Evolutionary conservation across 2,113 vertebrate genomes (phyloP), one percentile per base, ranked within the genome.

Genomic region (Tympanuchus pallidicinctus): DNA sequence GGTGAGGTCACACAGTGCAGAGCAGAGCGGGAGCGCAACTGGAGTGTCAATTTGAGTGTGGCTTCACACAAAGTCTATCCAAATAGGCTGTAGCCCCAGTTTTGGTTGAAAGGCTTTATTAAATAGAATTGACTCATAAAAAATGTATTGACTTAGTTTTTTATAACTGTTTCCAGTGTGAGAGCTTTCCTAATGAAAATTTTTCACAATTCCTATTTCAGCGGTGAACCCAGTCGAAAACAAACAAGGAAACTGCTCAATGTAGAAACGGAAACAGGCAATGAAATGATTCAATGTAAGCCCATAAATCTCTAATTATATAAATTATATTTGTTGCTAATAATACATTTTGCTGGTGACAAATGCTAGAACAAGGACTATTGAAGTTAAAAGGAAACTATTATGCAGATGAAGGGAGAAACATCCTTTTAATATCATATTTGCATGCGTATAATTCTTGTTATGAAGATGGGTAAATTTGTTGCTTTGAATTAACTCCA

Each of bases 301-400:
- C 13, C 59, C 40, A 77, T 93, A 87, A 91, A 89, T 73, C 24
- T 80, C 74, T 85, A 85, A 90, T 93, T 86, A 78, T 75, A 65
- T 43, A 67, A 90, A 84, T 84, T 40, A 10, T 42, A 79, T 89
- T 88, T 87, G 52, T 76, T 82, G 19, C 36, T 73, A 93, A 64
- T 84, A 89, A 54, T 50, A 59, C 24, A 69, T 93, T 91, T 50
- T 92, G 43, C 32, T 73, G 34, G 17, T 86, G 80, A 89, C 13
- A 73, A 47, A 54, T 72, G n/a, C 52, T 45, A 63, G 71, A 93
- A 84, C 24, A 66, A 74, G 19, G n/a, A 43, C 63, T 92, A 74
- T 67, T 86, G 64, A 90, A 82, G 36, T 94, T 89, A 50, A 94
- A 94, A 93, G 66, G 45, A 94, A 92, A 60, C 36, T 52, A 80